Evolutionary conservation across 2,113 vertebrate species (phyloP).

Genomic region (Chaetodon auriga): DNA sequence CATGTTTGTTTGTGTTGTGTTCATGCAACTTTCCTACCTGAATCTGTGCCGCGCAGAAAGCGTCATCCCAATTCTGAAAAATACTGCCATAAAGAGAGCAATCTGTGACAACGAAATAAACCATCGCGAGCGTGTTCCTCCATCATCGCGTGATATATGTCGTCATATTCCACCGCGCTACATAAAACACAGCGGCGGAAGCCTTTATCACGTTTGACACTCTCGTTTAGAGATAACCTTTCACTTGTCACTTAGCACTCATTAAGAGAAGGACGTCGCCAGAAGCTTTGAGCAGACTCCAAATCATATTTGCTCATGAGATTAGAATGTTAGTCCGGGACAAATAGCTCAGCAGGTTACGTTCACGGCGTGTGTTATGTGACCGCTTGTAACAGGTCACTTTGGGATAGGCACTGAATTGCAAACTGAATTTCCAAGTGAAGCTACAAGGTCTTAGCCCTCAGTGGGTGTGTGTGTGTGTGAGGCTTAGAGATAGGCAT

Average conservation of each 20-base stretch:
- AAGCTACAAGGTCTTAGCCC: slow-evolving; percentile 38
- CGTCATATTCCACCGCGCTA: no score
- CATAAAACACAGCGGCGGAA: not conserved
- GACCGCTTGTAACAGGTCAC: slow-evolving; percentile 54
- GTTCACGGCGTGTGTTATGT: slow-evolving; percentile 36
- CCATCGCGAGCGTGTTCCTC: no score
- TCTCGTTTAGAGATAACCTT: slow-evolving; percentile 5
- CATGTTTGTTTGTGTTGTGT: no score
- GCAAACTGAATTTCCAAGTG: slow-evolving; percentile 61
- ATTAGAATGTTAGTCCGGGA: slow-evolving; percentile 43
- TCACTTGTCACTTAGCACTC: slow-evolving; percentile 22
- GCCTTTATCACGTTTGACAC: not conserved
- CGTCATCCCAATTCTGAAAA: no score
- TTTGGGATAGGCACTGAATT: slow-evolving; percentile 50
- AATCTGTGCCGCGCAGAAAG: no score
- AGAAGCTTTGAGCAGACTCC: slow-evolving; percentile 34
- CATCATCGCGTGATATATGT: no score
- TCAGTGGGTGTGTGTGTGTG: slow-evolving; percentile 33
- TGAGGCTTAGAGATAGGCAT: slow-evolving; percentile 48
- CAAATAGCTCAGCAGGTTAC: slow-evolving; percentile 57
- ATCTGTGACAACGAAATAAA: no score
- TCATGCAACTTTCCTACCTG: no score
- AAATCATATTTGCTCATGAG: slow-evolving; percentile 54
- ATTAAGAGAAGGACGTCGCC: slow-evolving; percentile 33
- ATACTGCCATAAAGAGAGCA: no score